Evolutionary conservation across 2,113 vertebrate species (phyloP), one percentile per base, ranked within the genome.

Genomic region (Halichoeres trimaculatus): DNA sequence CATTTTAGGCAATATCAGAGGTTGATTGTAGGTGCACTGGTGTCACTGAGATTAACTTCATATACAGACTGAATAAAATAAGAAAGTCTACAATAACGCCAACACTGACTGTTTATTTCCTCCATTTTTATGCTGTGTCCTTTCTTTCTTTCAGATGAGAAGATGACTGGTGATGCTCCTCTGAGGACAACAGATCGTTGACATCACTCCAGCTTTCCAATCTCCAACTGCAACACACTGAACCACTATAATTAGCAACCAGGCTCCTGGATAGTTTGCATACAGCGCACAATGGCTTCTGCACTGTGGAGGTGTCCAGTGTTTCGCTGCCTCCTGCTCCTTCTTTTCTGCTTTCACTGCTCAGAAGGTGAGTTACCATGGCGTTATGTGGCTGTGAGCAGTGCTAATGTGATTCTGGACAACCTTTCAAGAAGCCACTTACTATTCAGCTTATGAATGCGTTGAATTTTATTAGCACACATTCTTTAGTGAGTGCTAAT

Each of bases 301-400:
- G 83, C 90, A 57, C 76, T 79, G 88, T 86, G 88, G 88, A 90
- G 83, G 85, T 76, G 91, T 88, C 82, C 86, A 36, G 60, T 86
- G 47, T 64, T 93, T 36, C 82, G 53, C 72, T 86, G 87, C 88
- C 74, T 94, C 53, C 40, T 93, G 81, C 76, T 93, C 41, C 73
- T 92, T 36, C 64, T 91, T 74, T 55, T 88, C 30, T 87, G 85
- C 87, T 51, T 88, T 52, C 89, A 90, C 54, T 90, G 53, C 71
- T 90, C 91, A 68, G 80, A 94, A 92, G 93, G 93, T 94, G 86
- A 87, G 92, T 87, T 63, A 65, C 81, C 79, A 72, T 83, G 78
- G 81, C 70, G 63, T 53, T 57, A 13, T n/a, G 20, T 40, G 22
- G 10, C 50, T 26, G 40, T 57, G 77, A 70, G 67, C 53, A 58